phyloP scores from a whole-genome alignment of 2,888 invertebrate species.

The Epicampocera succincta region DNA sequence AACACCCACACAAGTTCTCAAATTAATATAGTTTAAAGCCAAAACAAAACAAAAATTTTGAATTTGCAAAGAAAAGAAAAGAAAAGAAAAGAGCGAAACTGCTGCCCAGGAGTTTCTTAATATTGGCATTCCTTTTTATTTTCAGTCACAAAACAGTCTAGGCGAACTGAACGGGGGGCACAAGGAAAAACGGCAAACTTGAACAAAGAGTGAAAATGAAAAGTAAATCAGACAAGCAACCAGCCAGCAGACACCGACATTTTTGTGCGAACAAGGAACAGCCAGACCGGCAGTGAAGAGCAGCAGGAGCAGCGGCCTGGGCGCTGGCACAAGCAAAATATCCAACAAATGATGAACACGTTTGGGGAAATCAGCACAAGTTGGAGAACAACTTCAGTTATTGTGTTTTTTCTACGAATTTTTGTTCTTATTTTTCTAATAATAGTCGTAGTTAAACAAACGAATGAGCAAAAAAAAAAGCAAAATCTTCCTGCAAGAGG shows the following conservation, averaged over 20 bases:
- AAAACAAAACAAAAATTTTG: background rate
- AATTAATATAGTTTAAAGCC: background rate
- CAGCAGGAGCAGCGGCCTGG: background rate
- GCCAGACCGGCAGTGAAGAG: background rate
- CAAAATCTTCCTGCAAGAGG: constrained; percentile 8
- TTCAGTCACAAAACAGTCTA: constrained; percentile 15
- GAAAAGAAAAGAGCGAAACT: constrained; percentile 7
- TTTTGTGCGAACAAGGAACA: background rate
- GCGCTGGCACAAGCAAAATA: background rate
- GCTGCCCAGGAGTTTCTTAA: constrained; percentile 6
- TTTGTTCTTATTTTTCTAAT: constrained; percentile 21
- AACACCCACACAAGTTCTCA: background rate
- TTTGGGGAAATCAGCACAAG: constrained; percentile 63
- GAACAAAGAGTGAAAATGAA: constrained; percentile 52
- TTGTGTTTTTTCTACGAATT: background rate
- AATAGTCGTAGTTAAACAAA: constrained; percentile 46
- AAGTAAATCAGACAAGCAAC: constrained; percentile 58
- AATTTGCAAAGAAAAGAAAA: too few relatives aligned
- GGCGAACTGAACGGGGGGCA: constrained; percentile 37
- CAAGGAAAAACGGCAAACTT: background rate
- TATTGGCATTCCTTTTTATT: background rate
- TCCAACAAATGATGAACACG: constrained; percentile 47
- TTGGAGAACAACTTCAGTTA: constrained; percentile 19
- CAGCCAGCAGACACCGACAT: constrained; percentile 32
- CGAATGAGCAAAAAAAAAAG: background rate